These are phyloP conservation scores for Gasteruption jaculator DNA, from an alignment of 2,888 invertebrate species.

Conservation along the genomic window DNA sequence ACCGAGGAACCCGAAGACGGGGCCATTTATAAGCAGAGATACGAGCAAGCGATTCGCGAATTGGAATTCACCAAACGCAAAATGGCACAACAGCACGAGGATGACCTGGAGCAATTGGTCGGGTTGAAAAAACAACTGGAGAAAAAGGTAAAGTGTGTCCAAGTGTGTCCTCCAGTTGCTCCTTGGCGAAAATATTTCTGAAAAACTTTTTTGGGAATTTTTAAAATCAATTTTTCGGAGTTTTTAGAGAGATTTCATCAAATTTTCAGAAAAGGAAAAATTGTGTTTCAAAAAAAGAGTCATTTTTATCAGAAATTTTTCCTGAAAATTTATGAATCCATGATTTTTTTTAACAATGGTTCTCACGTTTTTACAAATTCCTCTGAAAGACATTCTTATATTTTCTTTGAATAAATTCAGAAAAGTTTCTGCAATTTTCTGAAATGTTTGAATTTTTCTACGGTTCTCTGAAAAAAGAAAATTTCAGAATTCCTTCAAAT, in stretches of 20 bases:
- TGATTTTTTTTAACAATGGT: too few species aligned
- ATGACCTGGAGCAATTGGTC: slow-evolving; percentile 87
- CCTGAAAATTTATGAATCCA: too few species aligned
- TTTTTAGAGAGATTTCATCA: not conserved
- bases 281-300: slow-evolving; percentile 1
- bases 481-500: too few species aligned
- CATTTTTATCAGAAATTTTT: too few species aligned
- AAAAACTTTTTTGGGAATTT: not conserved
- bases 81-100: slow-evolving; percentile 87
- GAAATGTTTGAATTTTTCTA: too few species aligned
- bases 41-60: slow-evolving; percentile 79
- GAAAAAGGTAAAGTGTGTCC: slow-evolving; percentile 69
- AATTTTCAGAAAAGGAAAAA: not conserved
- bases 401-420: too few species aligned
- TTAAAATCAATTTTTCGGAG: too few species aligned
- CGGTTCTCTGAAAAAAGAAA: too few species aligned
- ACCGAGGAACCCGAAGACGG: too few species aligned
- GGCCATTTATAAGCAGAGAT: slow-evolving; percentile 73
- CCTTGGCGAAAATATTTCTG: not conserved
- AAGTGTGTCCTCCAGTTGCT: not conserved
- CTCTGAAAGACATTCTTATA: too few species aligned
- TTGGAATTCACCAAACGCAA: slow-evolving; percentile 81
- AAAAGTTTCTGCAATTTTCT: too few species aligned
- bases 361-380: too few species aligned
- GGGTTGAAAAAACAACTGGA: slow-evolving; percentile 88